Evolutionary conservation across 2,113 vertebrate species (phyloP).

Genomic region (Tyto alba): DNA sequence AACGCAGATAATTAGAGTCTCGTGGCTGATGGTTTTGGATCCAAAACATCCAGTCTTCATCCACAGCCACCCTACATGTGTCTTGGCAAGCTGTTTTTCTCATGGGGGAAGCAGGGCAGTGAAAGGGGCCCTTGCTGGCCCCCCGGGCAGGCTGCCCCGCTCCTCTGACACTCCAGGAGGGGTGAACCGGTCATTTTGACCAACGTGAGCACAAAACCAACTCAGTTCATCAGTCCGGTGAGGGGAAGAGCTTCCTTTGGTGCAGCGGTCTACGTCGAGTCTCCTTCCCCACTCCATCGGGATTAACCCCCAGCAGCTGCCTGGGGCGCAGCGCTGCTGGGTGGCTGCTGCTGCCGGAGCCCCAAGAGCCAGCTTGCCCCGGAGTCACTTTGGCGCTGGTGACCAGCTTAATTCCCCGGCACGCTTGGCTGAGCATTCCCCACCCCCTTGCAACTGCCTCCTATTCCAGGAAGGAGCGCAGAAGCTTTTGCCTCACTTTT

Average conservation of each 20-base stretch:
- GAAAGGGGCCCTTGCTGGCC: neutral
- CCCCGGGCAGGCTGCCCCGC: rapidly evolving
- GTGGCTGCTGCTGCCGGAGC: neutral
- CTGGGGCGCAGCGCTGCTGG: neutral
- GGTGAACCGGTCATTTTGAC: neutral
- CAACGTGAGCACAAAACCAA: rapidly evolving
- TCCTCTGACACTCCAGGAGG: no score
- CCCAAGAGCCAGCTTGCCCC: neutral
- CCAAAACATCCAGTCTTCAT: neutral
- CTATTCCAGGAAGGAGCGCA: slow-evolving; percentile 52
- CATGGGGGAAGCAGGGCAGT: rapidly evolving
- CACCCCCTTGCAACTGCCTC: slow-evolving; percentile 47
- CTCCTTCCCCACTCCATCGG: rapidly evolving
- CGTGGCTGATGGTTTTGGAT: neutral
- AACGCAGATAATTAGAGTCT: rapidly evolving
- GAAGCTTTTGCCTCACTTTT: slow-evolving; percentile 61
- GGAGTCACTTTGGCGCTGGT: neutral
- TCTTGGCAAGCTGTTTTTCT: neutral
- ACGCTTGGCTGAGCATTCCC: slow-evolving; percentile 46
- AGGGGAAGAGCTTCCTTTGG: neutral
- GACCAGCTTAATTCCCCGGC: slow-evolving; percentile 5
- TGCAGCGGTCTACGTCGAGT: rapidly evolving
- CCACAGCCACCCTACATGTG: rapidly evolving
- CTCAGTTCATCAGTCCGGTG: rapidly evolving
- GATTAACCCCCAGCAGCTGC: neutral